These are phyloP conservation scores for Eupithecia subfuscata DNA, from an alignment of 2,888 invertebrate species.

Conservation along the genomic window DNA sequence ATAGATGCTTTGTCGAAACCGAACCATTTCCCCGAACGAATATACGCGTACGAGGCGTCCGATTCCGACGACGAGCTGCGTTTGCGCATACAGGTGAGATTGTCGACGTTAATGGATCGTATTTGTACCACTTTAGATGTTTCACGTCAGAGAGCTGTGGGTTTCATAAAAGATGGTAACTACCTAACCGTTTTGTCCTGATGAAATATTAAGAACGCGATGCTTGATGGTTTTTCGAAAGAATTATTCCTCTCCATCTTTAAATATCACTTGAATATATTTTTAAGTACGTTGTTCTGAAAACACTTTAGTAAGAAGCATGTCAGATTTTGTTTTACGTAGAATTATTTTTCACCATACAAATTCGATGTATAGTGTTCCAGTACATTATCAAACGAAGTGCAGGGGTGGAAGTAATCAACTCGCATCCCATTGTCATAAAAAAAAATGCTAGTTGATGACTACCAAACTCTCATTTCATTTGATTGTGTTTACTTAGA, in stretches of 20 bases:
- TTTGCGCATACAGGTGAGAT: slow-evolving; percentile 80
- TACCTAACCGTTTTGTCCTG: neutral
- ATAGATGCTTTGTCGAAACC: slow-evolving; percentile 84
- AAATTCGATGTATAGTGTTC: neutral
- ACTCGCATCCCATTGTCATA: neutral
- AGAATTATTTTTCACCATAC: neutral
- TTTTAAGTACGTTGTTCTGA: neutral
- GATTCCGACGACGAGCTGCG: slow-evolving; percentile 81
- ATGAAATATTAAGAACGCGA: neutral
- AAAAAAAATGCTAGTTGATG: neutral
- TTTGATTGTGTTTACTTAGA: neutral
- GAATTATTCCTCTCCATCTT: neutral
- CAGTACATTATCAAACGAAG: neutral
- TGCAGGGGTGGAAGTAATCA: neutral
- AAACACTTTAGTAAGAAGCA: neutral
- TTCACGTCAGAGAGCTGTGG: neutral
- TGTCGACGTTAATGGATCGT: slow-evolving; percentile 23
- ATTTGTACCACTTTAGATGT: neutral
- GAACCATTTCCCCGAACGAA: slow-evolving; percentile 81
- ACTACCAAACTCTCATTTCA: neutral
- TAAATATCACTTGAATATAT: neutral
- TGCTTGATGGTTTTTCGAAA: neutral
- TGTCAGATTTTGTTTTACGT: neutral
- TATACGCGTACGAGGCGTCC: slow-evolving; percentile 80
- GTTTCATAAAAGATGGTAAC: neutral